These are phyloP conservation scores for Drosophila melanica DNA, from an alignment of 1,140 invertebrate genomes.

Conservation along the genomic window DNA sequence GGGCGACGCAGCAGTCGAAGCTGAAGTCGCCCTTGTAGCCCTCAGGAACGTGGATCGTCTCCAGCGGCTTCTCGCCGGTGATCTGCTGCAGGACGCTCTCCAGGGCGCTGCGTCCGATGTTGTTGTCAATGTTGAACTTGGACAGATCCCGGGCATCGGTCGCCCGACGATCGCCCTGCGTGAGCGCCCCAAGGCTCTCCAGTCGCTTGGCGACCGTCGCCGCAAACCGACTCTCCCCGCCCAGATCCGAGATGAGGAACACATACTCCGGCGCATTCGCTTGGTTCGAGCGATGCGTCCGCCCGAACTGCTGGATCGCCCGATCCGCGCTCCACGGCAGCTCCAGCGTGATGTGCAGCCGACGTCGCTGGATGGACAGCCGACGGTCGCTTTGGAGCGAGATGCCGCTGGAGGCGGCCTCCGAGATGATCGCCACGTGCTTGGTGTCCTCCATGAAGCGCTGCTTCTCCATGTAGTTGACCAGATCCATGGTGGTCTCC, in stretches of 20 bases:
- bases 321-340: conserved; percentile 99
- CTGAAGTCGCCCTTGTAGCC: conserved; percentile 95
- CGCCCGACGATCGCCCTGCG: conserved; percentile 98
- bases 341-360: conserved; percentile 99
- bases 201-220: conserved; percentile 97
- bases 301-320: conserved; percentile 99
- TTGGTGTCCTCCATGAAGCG: conserved; percentile 99
- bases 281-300: conserved; percentile 90
- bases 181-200: conserved; percentile 98
- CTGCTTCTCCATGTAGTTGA: conserved; percentile 95
- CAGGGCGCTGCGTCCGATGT: conserved; percentile 95
- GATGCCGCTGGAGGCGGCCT: conserved; percentile 99
- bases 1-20: conserved; percentile 93
- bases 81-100: conserved; percentile 94
- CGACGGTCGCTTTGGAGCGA: conserved; percentile 97
- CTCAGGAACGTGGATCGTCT: conserved; percentile 89
- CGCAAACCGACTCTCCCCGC: conserved; percentile 97
- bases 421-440: conserved; percentile 99
- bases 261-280: conserved; percentile 99
- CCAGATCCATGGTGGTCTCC: conserved; percentile 97
- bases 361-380: conserved; percentile 94
- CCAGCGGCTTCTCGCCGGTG: conserved; percentile 90
- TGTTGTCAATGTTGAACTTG: conserved; percentile 99
- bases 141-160: conserved; percentile 98
- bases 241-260: conserved; percentile 99